Evolutionary conservation across 2,113 vertebrate species (phyloP), one percentile per base, ranked within the genome.

Genomic region (Diphyllodes magnificus): DNA sequence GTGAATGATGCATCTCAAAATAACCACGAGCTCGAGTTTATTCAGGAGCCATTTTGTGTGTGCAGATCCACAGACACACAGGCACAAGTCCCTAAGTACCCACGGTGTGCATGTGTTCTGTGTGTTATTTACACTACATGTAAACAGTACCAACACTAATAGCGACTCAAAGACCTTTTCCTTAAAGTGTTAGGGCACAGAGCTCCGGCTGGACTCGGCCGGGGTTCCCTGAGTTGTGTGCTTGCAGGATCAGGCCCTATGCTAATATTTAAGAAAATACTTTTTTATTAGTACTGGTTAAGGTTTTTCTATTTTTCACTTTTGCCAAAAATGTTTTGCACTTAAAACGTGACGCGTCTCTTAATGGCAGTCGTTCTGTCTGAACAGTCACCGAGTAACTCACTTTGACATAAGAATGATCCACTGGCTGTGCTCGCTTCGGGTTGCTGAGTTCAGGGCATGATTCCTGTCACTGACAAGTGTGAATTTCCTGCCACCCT

Each of bases 301-400:
- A 98, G 91, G 92, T 98, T 98, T 96, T 98, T 99, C 97, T 98
- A 98, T 98, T 99, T 99, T 98, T 98, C 98, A 98, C 98, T 97
- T 97, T 98, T 98, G 98, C 98, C 97, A 98, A 98, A 98, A 98
- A 98, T 86, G 92, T 98, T 98, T 98, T 98, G 97, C 98, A 98
- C 98, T 98, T 89, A 82, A 79, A 86, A 89, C 15, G 68, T 73
- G 92, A 91, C 50, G 79, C 94, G 97, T 97, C 96, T 94, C 93
- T 96, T 92, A 91, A 84, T n/a, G 95, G 95, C 96, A 31, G 66
- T 77, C 6, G 1, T 49, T 96, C 65, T 82, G 59, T 80, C 78
- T 39, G 20, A 76, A 4, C 60, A 49, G 56, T 92, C 90, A 59
- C 56, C 2, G 53, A 33, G 42, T 68, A 84, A 83, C 47, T 64